Evolutionary conservation across 1,140 invertebrate species (phyloP).

Genomic region (Nomia melanderi): DNA sequence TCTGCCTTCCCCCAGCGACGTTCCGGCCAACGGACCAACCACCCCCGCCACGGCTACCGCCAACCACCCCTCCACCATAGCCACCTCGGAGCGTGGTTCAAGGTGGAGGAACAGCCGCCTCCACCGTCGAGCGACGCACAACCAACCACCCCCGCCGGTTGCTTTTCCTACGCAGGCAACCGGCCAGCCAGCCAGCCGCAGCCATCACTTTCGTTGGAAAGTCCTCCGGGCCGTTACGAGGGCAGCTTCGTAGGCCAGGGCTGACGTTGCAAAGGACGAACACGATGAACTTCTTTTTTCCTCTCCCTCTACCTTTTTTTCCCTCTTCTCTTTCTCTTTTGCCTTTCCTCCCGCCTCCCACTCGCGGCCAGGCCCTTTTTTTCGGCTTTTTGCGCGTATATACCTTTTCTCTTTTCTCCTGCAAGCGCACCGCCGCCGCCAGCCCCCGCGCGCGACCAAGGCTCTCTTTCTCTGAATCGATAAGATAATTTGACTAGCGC

Average conservation of each 20-base stretch:
- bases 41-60: conserved; percentile 44
- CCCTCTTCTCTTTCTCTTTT: background rate
- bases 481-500: conserved; percentile 53
- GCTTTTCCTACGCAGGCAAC: conserved; percentile 64
- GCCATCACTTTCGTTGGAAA: conserved; percentile 77
- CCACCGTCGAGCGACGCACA: conserved; percentile 37
- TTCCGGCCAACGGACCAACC: conserved; percentile 39
- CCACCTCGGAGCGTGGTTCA: conserved; percentile 38
- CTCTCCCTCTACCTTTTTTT: conserved; percentile 5
- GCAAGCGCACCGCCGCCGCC: background rate
- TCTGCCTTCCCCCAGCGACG: background rate
- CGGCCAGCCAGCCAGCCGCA: conserved; percentile 61
- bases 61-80: conserved; percentile 23
- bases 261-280: conserved; percentile 76
- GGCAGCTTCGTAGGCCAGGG: conserved; percentile 60
- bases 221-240: conserved; percentile 57
- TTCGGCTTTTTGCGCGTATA: background rate
- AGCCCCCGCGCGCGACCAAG: too few relatives aligned
- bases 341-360: too few relatives aligned
- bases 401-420: background rate
- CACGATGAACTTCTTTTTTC: conserved; percentile 47
- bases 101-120: conserved; percentile 44
- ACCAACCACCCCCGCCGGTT: conserved; percentile 16
- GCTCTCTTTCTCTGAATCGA: conserved; percentile 46
- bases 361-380: too few relatives aligned